These are phyloP conservation scores for Apostichopus californicus DNA, from an alignment of 35 echinoderm and acorn worm species.

Conservation along the genomic window DNA sequence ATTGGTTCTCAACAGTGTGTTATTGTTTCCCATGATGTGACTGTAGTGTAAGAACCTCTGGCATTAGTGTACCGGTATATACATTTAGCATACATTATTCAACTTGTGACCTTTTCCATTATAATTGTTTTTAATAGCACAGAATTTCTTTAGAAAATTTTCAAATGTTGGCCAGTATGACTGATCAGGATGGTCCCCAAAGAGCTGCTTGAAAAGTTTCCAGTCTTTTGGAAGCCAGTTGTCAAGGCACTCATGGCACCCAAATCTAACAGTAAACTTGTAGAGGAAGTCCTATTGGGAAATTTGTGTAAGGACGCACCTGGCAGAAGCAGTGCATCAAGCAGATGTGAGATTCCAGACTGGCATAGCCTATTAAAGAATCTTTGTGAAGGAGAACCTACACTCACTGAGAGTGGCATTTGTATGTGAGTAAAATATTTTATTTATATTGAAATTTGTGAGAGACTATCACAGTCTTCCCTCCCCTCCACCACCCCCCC, in stretches of 20 bases:
- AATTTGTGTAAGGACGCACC: background rate
- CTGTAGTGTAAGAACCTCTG: too few species aligned
- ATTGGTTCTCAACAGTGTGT: too few species aligned
- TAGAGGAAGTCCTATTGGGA: background rate
- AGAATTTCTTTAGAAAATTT: too few species aligned
- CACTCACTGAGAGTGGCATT: conserved; percentile 9
- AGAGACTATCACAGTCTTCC: too few species aligned
- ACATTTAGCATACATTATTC: too few species aligned
- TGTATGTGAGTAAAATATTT: background rate
- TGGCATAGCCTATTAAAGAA: background rate
- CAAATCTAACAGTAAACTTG: background rate
- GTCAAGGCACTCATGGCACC: background rate
- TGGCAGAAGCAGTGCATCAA: background rate
- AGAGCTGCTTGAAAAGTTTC: background rate
- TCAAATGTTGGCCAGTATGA: background rate
- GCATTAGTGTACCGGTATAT: too few species aligned
- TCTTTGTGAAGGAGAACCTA: background rate
- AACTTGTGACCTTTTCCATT: too few species aligned
- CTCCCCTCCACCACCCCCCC: too few species aligned
- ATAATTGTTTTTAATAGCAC: too few species aligned
- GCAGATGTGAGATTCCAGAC: background rate
- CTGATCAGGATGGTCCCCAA: background rate
- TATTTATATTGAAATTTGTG: too few species aligned
- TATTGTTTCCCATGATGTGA: too few species aligned
- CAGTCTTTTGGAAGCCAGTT: background rate